phyloP scores from a whole-genome alignment of 2,888 invertebrate species.

The Ashinkailepas kermadecensis region DNA sequence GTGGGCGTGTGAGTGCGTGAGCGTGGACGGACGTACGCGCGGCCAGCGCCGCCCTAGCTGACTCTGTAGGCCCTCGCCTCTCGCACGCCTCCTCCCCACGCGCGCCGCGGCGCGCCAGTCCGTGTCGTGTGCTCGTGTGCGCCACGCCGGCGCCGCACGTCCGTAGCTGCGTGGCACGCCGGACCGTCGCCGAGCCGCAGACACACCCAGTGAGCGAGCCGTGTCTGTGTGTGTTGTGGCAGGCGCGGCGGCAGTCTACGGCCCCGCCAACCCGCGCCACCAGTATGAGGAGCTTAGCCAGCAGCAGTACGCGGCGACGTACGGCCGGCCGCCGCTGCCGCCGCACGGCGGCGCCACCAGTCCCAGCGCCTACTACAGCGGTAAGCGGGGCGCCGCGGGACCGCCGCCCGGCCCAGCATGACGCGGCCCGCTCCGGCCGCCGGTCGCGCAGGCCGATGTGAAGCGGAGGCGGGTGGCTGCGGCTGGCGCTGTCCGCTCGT shows the following conservation, averaged over 20 bases:
- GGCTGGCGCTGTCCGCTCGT: not conserved
- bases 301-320: not conserved
- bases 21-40: not conserved
- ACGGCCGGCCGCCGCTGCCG: slow-evolving; percentile 7
- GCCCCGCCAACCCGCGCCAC: slow-evolving; percentile 17
- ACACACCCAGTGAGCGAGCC: not conserved
- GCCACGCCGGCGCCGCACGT: not conserved
- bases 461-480: not conserved
- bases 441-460: slow-evolving; percentile 56
- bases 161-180: not conserved
- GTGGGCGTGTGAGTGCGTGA: not conserved
- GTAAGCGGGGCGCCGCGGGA: not conserved
- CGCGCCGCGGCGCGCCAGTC: not conserved
- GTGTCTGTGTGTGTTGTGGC: not conserved
- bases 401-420: slow-evolving; percentile 51
- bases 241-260: not conserved
- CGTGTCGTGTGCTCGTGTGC: not conserved
- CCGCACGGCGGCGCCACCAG: not conserved
- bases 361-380: slow-evolving; percentile 20
- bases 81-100: not conserved
- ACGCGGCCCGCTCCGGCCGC: slow-evolving; percentile 96
- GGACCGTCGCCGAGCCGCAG: not conserved
- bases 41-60: not conserved
- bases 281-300: slow-evolving; percentile 14
- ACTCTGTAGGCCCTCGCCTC: not conserved